A percentile compares a stretch with the other conserved stretches of the same genome.
Conservation (phyloP, 2,888 invertebrate species). For the Strigamia maritima region DNA sequence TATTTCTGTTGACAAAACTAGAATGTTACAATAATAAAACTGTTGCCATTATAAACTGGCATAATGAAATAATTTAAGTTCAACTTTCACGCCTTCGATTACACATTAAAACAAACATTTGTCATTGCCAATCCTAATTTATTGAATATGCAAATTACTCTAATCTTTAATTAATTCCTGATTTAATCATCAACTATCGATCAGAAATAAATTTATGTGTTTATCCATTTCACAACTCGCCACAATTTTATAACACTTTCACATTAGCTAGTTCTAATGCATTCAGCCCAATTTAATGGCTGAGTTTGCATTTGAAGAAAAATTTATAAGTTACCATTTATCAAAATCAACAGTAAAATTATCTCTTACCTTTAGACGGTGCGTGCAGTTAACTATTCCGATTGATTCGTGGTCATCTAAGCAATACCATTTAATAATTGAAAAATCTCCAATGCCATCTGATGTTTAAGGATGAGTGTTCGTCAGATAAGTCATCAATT, state of each 20-base stretch:
- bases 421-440: not conserved
- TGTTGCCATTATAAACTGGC: no score
- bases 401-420: not conserved
- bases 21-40: no score
- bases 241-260: no score
- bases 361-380: not conserved
- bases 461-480: no score
- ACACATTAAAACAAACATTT: constrained; percentile 7
- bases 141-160: constrained; percentile 19
- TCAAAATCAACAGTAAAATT: no score
- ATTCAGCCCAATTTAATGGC: no score
- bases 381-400: not conserved
- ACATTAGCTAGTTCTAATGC: no score
- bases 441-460: no score
- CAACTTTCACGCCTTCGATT: not conserved
- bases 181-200: constrained; percentile 13
- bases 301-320: no score
- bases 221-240: not conserved
- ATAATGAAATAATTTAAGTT: not conserved
- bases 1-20: not conserved
- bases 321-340: no score
- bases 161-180: constrained; percentile 2
- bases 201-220: not conserved
- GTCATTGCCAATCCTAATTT: constrained; percentile 17
- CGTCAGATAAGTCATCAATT: no score